phyloP scores from a whole-genome alignment of 2,888 invertebrate species.

The Emesis furor region DNA sequence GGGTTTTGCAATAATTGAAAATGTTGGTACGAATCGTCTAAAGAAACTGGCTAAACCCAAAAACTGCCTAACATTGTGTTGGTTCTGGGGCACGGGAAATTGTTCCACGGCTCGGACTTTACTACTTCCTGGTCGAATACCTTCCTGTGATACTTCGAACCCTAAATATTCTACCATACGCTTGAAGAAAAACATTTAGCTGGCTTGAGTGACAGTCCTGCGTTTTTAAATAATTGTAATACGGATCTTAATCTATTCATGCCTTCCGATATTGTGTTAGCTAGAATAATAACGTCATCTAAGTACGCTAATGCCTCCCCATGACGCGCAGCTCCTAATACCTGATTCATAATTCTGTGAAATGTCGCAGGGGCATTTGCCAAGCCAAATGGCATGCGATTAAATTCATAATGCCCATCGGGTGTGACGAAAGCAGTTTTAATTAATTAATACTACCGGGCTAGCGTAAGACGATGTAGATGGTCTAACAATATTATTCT shows the following conservation, averaged over 20 bases:
- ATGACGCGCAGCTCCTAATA: neutral
- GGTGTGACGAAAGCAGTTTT: constrained; percentile 54
- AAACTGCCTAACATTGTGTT: constrained; percentile 9
- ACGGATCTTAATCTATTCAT: neutral
- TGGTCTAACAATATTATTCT: constrained; percentile 13
- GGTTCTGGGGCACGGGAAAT: neutral
- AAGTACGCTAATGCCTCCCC: neutral
- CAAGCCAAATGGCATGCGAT: constrained; percentile 66
- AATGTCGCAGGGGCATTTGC: constrained; percentile 61
- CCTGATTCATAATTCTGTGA: constrained; percentile 41
- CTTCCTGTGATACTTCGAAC: neutral
- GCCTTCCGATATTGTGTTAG: neutral
- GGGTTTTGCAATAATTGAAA: neutral
- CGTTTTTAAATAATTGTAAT: neutral
- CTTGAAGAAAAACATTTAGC: constrained; percentile 10
- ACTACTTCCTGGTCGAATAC: neutral
- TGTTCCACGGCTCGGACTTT: neutral
- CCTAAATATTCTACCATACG: constrained; percentile 8
- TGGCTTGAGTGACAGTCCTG: neutral
- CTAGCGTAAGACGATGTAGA: constrained; percentile 27
- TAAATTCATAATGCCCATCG: constrained; percentile 60
- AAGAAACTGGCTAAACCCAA: constrained; percentile 15
- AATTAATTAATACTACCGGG: constrained; percentile 24
- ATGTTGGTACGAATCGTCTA: neutral
- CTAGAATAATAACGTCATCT: neutral